Percentiles rank a stretch among this genome's conserved stretches.
Conservation (phyloP, 30 jellyfish, hydroid and myxozoan species). For the Turritopsis rubra region DNA sequence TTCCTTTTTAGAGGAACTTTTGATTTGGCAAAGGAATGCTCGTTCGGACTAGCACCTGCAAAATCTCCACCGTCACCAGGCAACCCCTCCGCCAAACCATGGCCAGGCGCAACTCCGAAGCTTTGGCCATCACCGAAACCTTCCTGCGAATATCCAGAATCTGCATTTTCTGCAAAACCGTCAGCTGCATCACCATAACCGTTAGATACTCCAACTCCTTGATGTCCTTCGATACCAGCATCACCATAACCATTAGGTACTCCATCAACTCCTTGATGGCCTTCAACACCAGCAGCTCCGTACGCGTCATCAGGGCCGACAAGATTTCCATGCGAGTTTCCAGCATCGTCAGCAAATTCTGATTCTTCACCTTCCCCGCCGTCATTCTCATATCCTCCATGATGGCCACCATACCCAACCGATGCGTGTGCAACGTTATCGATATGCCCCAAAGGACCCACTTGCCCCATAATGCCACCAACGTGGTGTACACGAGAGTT, state of each 20-base stretch:
- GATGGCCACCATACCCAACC: conserved; percentile 21
- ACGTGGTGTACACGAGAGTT: conserved; percentile 53
- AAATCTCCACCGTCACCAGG: background rate
- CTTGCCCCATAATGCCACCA: conserved; percentile 63
- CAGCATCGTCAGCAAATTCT: conserved; percentile 25
- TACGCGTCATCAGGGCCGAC: background rate
- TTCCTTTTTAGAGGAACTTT: conserved; percentile 21
- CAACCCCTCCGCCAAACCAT: background rate
- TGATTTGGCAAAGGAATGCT: conserved; percentile 33
- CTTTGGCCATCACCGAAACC: background rate
- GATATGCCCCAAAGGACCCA: conserved; percentile 35
- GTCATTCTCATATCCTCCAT: background rate
- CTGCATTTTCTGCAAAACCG: background rate
- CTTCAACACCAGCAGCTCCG: background rate
- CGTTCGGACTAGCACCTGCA: conserved; percentile 2
- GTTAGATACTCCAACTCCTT: background rate
- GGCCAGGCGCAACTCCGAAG: conserved; percentile 1
- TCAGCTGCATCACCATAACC: background rate
- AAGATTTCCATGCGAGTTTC: background rate
- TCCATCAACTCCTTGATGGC: conserved; percentile 10
- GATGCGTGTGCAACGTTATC: conserved; percentile 28
- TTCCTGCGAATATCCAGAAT: background rate
- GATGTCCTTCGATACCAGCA: conserved; percentile 7
- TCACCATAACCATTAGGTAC: conserved; percentile 5
- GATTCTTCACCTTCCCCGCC: conserved; percentile 38